Percentiles rank a stretch among this genome's conserved stretches.
These are phyloP conservation scores for Littorina saxatilis DNA, from an alignment of 1,140 invertebrate genomes.

Conservation along the genomic window DNA sequence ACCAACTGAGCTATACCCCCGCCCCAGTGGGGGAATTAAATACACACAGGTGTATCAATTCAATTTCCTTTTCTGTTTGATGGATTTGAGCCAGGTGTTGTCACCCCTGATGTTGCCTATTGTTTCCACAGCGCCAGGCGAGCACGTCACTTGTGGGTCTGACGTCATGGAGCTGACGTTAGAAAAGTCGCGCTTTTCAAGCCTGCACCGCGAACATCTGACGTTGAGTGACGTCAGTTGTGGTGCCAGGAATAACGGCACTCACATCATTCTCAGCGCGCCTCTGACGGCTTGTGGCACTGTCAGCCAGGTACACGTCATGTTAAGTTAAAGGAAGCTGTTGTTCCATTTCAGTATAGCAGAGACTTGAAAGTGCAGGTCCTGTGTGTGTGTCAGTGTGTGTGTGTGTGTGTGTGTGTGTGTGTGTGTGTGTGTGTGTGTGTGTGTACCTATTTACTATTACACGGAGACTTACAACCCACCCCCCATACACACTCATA, in stretches of 20 bases:
- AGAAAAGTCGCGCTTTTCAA: not conserved
- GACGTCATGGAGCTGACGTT: conserved; percentile 31
- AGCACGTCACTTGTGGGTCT: conserved; percentile 24
- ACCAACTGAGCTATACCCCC: too few relatives aligned
- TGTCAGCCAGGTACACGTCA: not conserved
- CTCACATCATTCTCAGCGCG: conserved; percentile 27
- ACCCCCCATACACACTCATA: too few relatives aligned
- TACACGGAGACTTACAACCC: too few relatives aligned
- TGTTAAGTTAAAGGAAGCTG: not conserved
- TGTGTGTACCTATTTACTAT: too few relatives aligned
- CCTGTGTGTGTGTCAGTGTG: too few relatives aligned
- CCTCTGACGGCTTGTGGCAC: conserved; percentile 27
- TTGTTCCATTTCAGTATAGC: too few relatives aligned
- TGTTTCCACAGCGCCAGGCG: not conserved
- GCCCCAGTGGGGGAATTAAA: not conserved
- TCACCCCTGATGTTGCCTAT: too few relatives aligned
- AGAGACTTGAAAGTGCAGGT: too few relatives aligned
- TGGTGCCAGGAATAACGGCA: conserved; percentile 27
- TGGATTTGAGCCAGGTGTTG: not conserved
- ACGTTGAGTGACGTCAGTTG: conserved; percentile 31
- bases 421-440: too few relatives aligned
- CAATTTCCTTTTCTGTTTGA: not conserved
- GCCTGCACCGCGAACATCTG: conserved; percentile 26
- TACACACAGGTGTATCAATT: not conserved
- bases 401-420: too few relatives aligned